Evolutionary conservation across 2,113 vertebrate species (phyloP).

Genomic region (Pseudolaguvia tuberculata): DNA sequence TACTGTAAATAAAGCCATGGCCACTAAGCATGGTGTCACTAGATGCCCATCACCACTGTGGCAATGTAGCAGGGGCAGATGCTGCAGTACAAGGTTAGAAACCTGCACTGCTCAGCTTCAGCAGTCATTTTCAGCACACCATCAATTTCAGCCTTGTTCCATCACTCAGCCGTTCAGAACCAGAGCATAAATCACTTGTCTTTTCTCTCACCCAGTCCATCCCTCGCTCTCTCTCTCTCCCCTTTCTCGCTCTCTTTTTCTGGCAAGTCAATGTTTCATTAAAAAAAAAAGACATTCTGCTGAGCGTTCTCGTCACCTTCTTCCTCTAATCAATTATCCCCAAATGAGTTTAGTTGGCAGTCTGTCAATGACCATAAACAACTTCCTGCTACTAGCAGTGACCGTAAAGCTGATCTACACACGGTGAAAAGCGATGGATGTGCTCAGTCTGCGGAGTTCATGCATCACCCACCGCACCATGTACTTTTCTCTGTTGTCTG

Average conservation of each 20-base stretch:
- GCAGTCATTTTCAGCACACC: conserved; percentile 3
- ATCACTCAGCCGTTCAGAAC: background rate
- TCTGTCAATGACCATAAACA: conserved; percentile 40
- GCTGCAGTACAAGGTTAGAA: conserved; percentile 40
- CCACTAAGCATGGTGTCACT: conserved; percentile 54
- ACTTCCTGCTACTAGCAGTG: conserved; percentile 22
- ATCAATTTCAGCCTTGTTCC: conserved; percentile 8
- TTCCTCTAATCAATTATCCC: conserved; percentile 39
- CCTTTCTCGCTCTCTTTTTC: background rate
- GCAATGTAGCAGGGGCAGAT: conserved; percentile 44
- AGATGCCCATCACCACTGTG: conserved; percentile 57
- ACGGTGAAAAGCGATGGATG: conserved; percentile 8
- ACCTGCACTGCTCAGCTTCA: background rate
- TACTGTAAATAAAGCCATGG: conserved; percentile 21
- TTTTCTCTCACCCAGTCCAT: background rate
- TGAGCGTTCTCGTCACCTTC: conserved; percentile 27
- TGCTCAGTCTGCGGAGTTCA: background rate
- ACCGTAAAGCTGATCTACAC: conserved; percentile 33
- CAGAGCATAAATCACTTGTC: conserved; percentile 10
- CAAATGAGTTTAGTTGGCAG: conserved; percentile 45
- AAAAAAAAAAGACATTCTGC: conserved; percentile 10
- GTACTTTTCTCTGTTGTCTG: conserved; percentile 8
- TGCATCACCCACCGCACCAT: conserved; percentile 24
- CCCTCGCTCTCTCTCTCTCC: background rate
- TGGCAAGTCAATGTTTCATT: conserved; percentile 11